These are phyloP conservation scores for Agriotes lineatus DNA, from an alignment of 2,888 invertebrate species.

Conservation along the genomic window DNA sequence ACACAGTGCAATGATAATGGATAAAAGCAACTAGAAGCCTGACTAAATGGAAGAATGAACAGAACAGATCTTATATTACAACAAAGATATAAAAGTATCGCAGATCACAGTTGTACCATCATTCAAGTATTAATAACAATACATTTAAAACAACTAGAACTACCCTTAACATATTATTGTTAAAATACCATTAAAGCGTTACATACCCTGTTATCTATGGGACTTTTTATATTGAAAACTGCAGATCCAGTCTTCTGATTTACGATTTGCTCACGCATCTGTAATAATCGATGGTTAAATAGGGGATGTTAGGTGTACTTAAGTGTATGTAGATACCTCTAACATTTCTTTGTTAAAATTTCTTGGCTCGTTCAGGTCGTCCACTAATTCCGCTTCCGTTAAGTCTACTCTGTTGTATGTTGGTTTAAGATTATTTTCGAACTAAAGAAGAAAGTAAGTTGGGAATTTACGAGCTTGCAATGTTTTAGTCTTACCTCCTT, in stretches of 20 bases:
- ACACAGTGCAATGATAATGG: too few relatives aligned
- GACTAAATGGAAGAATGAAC: too few relatives aligned
- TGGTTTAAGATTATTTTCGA: conserved; percentile 89
- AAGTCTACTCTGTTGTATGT: conserved; percentile 98
- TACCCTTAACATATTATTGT: too few relatives aligned
- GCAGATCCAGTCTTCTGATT: conserved; percentile 69
- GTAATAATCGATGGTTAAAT: conserved; percentile 48
- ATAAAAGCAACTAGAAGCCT: too few relatives aligned
- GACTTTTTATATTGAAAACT: conserved; percentile 82
- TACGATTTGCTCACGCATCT: conserved; percentile 66
- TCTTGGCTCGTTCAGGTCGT: conserved; percentile 77
- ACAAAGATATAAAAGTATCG: too few relatives aligned
- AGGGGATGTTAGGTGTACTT: not conserved
- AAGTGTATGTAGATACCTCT: conserved; percentile 58
- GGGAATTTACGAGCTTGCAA: too few relatives aligned
- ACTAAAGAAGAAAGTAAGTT: conserved; percentile 66
- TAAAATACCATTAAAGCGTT: too few relatives aligned
- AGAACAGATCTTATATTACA: too few relatives aligned
- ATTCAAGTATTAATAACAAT: too few relatives aligned
- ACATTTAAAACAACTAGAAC: too few relatives aligned
- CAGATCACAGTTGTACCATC: too few relatives aligned
- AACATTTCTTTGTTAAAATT: conserved; percentile 75
- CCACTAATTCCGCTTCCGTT: conserved; percentile 90
- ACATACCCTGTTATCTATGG: conserved; percentile 91
- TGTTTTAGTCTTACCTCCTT: conserved; percentile 78